A percentile compares a stretch with the other conserved stretches of the same genome.
These are phyloP conservation scores for Catonia carolina DNA, from an alignment of 2,888 invertebrate species.

Conservation along the genomic window DNA sequence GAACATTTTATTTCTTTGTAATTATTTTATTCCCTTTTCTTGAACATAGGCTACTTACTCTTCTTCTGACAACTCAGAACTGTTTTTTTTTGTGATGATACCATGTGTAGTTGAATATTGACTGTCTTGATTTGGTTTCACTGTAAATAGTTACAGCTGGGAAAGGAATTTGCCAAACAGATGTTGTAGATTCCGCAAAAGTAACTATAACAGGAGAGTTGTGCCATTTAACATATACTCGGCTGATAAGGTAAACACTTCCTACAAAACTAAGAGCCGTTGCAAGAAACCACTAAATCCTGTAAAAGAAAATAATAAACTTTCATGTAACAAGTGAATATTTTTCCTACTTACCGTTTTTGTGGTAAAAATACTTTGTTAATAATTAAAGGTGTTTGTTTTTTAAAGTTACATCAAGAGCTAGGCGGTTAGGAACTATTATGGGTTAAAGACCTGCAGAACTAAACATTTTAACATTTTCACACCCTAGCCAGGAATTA, in stretches of 20 bases:
- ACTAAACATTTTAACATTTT: no score
- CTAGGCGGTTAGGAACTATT: no score
- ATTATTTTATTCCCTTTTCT: no score
- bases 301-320: no score
- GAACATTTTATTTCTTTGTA: no score
- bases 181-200: slow-evolving; percentile 65
- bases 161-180: slow-evolving; percentile 60
- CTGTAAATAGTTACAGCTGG: slow-evolving; percentile 58
- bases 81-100: slow-evolving; percentile 40
- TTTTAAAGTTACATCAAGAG: no score
- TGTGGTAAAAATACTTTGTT: no score
- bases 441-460: no score
- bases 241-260: slow-evolving; percentile 31
- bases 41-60: slow-evolving; percentile 52
- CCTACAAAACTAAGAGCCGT: slow-evolving; percentile 29
- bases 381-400: no score
- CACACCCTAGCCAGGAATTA: no score
- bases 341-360: no score
- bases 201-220: slow-evolving; percentile 66
- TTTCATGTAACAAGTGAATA: no score
- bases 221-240: slow-evolving; percentile 59
- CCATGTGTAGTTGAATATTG: slow-evolving; percentile 57
- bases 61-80: slow-evolving; percentile 45
- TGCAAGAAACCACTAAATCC: slow-evolving; percentile 31
- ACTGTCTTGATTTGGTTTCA: slow-evolving; percentile 59